Percentiles rank a stretch among this genome's conserved stretches.
Conservation (phyloP, 2,797 vertebrate species). For the Lepus oiostolus region DNA sequence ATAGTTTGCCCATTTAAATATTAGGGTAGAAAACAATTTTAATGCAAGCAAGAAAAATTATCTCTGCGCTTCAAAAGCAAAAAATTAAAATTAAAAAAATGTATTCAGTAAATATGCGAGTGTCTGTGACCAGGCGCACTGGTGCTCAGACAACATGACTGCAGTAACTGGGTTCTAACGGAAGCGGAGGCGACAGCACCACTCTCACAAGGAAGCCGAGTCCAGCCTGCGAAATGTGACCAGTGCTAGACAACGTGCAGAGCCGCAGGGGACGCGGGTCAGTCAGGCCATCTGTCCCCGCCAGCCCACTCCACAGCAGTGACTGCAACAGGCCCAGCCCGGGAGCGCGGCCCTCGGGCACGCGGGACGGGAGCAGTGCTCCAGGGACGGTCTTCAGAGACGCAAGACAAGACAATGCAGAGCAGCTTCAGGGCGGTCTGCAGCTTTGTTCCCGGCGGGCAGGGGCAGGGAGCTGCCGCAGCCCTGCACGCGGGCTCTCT, state of each 20-base stretch:
- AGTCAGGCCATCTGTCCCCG: neutral
- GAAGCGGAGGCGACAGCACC: neutral
- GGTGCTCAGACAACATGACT: neutral
- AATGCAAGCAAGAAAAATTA: conserved; percentile 6
- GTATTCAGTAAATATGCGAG: neutral
- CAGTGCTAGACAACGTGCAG: neutral
- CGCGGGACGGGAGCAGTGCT: neutral
- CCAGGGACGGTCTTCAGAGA: neutral
- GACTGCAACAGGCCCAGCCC: neutral
- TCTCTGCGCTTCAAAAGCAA: neutral
- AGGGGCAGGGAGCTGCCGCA: neutral
- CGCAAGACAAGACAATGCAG: neutral
- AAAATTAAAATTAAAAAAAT: neutral
- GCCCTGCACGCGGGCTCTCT: neutral
- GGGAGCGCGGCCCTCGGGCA: neutral
- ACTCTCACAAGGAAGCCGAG: neutral
- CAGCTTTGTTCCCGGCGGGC: neutral
- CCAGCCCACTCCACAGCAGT: neutral
- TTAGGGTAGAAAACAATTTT: neutral
- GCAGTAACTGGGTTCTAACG: neutral
- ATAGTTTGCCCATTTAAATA: neutral
- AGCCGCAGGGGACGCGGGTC: neutral
- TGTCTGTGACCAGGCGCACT: neutral
- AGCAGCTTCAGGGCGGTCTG: neutral
- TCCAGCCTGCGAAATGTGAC: neutral